Base-by-base conservation (phyloP, 2,888 invertebrate species). In the Himalopsyche tibetana region DNA sequence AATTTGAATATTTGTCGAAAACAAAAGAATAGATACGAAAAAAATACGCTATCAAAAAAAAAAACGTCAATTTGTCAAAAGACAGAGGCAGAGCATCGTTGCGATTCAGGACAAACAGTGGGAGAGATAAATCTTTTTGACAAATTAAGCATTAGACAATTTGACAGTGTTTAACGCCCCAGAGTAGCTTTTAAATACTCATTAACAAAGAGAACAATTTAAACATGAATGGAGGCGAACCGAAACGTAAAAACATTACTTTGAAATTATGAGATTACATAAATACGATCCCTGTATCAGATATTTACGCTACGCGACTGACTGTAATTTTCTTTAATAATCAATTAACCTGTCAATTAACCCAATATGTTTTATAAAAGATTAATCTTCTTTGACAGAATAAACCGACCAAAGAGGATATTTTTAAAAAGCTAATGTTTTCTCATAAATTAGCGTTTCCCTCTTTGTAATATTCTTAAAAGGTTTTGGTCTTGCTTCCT, bases 71-170 rank as follows among this genome's bases (percentile, higher is more conserved):
- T 63, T 63, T 63, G 19, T 63, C 63, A 63, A 63, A 19, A 63
- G 63, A 28, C 28, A 56, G 8, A 6, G 17, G 19, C 63, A 28
- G 19, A n/a, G 19, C 63, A 28, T 63, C 63, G 63, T 28, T 19
- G 63, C 19, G 28, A 63, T 19, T 63, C n/a, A 19, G 63, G 19
- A 63, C 63, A 63, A 63, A 63, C 63, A 28, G 63, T 63, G 19
- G 11, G 15, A 63, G 63, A 63, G 19, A 63, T 63, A 63, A 63
- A 63, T 63, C 63, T 63, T n/a, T 63, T 63, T 63, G 63, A 63
- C 63, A 63, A 63, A 63, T 63, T 63, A 63, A 63, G 63, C 63
- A 19, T 63, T 15, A 63, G 63, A 63, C 63, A 63, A 63, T 63
- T 63, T 63, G 63, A 63, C 63, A 63, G 63, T 9, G 6, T 63